Evolutionary conservation across 35 echinoderm and acorn worm genomes (phyloP), one percentile per base, ranked within the genome.

Genomic region (Eucidaris tribuloides): DNA sequence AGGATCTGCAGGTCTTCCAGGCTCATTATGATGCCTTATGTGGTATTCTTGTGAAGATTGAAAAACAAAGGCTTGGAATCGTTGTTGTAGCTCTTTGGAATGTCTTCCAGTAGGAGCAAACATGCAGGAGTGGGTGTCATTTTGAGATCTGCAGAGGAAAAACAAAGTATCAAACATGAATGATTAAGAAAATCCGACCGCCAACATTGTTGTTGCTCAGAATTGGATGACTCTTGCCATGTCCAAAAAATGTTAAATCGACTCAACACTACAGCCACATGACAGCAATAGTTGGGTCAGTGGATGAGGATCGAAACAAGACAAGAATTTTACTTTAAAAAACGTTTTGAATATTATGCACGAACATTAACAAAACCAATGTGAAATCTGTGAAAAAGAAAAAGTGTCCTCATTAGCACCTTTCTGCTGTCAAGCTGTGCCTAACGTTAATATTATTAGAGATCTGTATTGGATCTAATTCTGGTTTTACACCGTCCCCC

Each of bases 1-100:
- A 74, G 37, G 44, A 74, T 44, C 41, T 38, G 28, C 17, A 36
- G 13, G 20, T 74, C 68, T 44, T 74, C 36, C 7, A 44, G 38
- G 68, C 30, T 32, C 68, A 74, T 74, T 1, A 42, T 74, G 68
- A 13, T 74, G 68, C 35, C 44, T 20, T 74, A 74, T 74, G 68
- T 74, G 41, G 25, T 38, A 38, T n/a, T n/a, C n/a, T n/a, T n/a
- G n/a, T 40, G 41, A 74, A 18, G 34, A 15, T 74, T 35, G 0
- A 41, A 22, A 74, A 42, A 17, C n/a, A n/a, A 9, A 9, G 9
- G 48, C 48, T 52, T 52, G 48, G 9, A 52, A 9, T 52, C 48
- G 34, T 40, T 41, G 68, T 74, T 74, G 34, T 22, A 74, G 0
- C 61, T 64, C 61, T 32, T 27, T 32, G 61, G 61, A 64, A 29